Evolutionary conservation across 2,888 invertebrate species (phyloP).

Genomic region (Synanthedon myopaeformis): DNA sequence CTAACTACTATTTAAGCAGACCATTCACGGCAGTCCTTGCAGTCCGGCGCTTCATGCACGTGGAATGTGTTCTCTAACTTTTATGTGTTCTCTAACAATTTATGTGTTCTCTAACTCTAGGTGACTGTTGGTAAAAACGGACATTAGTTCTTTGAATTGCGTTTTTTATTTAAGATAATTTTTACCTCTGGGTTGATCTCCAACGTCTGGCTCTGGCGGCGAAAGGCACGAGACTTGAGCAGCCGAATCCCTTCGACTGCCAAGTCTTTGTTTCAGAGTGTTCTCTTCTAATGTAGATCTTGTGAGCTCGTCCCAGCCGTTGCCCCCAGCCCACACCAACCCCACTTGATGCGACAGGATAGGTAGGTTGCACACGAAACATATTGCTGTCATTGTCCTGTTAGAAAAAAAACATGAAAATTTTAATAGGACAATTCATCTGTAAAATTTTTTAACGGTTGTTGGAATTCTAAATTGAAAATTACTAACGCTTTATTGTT

Average conservation of each 20-base stretch:
- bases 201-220: slow-evolving; percentile 84
- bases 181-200: slow-evolving; percentile 60
- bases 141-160: background rate
- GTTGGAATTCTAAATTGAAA: background rate
- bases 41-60: too few relatives aligned
- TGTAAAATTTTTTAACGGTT: too few relatives aligned
- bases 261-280: slow-evolving; percentile 85
- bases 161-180: background rate
- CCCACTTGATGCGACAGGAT: slow-evolving; percentile 95
- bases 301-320: slow-evolving; percentile 94
- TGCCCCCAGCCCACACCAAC: slow-evolving; percentile 92
- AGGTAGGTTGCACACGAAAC: slow-evolving; percentile 96
- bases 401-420: slow-evolving; percentile 2
- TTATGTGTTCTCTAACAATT: background rate
- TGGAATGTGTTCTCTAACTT: background rate
- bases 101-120: background rate
- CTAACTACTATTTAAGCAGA: too few relatives aligned
- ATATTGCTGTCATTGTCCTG: slow-evolving; percentile 95
- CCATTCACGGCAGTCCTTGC: too few relatives aligned
- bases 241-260: slow-evolving; percentile 89
- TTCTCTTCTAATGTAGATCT: slow-evolving; percentile 87
- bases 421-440: too few relatives aligned
- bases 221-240: slow-evolving; percentile 89
- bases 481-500: slow-evolving; percentile 61
- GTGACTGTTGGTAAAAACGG: too few relatives aligned